These are phyloP conservation scores for Brachyhypopomus gauderio DNA, from an alignment of 2,113 vertebrate species.

Conservation along the genomic window DNA sequence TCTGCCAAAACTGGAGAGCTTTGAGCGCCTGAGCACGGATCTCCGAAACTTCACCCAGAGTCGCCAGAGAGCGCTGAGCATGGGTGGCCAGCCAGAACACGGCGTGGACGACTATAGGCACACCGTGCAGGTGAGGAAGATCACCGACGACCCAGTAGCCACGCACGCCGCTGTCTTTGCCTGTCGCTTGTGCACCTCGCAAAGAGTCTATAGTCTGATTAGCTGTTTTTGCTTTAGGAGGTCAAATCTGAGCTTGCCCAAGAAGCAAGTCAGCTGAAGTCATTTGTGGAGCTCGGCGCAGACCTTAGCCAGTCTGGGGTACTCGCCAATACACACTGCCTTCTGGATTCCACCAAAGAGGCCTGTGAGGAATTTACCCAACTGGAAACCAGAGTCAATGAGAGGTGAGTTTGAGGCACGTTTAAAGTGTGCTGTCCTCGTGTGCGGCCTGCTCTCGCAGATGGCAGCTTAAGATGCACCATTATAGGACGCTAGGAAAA, in stretches of 20 bases:
- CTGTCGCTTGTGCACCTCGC: not conserved
- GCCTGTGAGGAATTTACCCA: slow-evolving; percentile 83
- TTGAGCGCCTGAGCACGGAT: slow-evolving; percentile 82
- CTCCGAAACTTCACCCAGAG: slow-evolving; percentile 83
- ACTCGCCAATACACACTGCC: slow-evolving; percentile 70
- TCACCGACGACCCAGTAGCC: not conserved
- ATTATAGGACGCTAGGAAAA: not conserved
- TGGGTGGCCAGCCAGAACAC: slow-evolving; percentile 83
- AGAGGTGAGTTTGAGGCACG: slow-evolving; percentile 75
- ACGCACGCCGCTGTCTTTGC: not conserved
- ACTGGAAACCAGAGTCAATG: slow-evolving; percentile 79
- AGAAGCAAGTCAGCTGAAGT: slow-evolving; percentile 80
- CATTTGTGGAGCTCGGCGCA: slow-evolving; percentile 78
- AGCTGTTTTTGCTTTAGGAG: slow-evolving; percentile 73
- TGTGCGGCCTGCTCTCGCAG: not conserved
- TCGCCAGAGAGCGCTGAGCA: slow-evolving; percentile 77
- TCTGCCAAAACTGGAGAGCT: slow-evolving; percentile 85
- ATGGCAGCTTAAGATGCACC: not conserved
- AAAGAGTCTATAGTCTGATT: slow-evolving; percentile 2
- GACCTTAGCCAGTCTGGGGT: slow-evolving; percentile 79
- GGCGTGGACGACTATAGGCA: slow-evolving; percentile 87
- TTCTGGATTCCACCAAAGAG: slow-evolving; percentile 79
- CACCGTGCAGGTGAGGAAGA: slow-evolving; percentile 83
- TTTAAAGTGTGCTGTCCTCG: not conserved
- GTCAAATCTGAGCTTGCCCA: slow-evolving; percentile 84